Evolutionary conservation across 2,797 vertebrate genomes (phyloP), one percentile per base, ranked within the genome.

Genomic region (Enteromius fasciolatus): DNA sequence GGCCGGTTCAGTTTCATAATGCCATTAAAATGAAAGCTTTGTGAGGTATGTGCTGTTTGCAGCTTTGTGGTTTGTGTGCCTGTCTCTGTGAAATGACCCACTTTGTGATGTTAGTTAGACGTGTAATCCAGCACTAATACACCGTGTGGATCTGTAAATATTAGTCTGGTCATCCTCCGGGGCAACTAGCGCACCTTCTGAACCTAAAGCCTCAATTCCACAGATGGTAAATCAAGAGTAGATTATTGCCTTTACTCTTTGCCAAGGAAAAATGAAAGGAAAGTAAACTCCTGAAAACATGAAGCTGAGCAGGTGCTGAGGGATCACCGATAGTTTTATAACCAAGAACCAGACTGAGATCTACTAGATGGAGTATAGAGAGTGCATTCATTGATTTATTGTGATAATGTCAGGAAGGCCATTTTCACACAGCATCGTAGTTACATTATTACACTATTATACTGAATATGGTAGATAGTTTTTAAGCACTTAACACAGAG

Each of bases 31-130:
- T 48, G 54, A 79, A 69, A 78, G 52, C 33, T 72, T 46, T 81
- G 50, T 68, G 5, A 61, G 57, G 54, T 81, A 25, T 72, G 69
- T 66, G 78, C 66, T 25, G 85, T 54, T 78, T 50, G 23, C 41
- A 78, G 70, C 23, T 85, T 76, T 72, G 52, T 52, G 68, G 48
- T 57, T 48, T 76, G 76, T 63, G 68, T 80, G 77, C 10, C 25
- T 50, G 70, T 73, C 31, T 52, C 23, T 59, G 39, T 70, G 75
- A 78, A 85, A 83, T 78, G 76, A 84, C 83, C 82, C 79, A 80
- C 50, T 85, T 87, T 78, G 50, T 50, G 69, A 80, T 52, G 36
- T 44, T 81, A 67, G 78, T 81, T 84, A 75, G 68, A 75, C 48
- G 46, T 5, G 31, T 86, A 88, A 86, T 82, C 82, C 74, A 36